Evolutionary conservation across 2,113 vertebrate genomes (phyloP), one percentile per base, ranked within the genome.

Genomic region (Macroglossus sobrinus): DNA sequence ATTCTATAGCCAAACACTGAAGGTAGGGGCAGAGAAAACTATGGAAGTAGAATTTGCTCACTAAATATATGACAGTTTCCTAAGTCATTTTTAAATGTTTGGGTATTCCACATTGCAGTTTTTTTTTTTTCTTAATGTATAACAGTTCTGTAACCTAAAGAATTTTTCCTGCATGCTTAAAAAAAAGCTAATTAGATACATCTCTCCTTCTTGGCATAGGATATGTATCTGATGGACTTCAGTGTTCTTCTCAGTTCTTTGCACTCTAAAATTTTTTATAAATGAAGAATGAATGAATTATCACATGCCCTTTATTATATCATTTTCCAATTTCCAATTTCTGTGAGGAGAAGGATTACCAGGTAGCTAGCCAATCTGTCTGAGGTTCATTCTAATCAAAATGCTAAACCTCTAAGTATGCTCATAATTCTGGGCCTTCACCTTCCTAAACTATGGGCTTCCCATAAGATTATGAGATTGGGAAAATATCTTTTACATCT

Each of bases 101-200:
- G n/a, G 19, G 14, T 84, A 72, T 59, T 76, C 30, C 26, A 63
- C 45, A 55, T 13, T 40, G 61, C 59, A 63, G 30, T 57, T 74
- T 79, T 55, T 14, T 43, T 63, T 78, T 79, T 55, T 13, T 43
- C 55, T 78, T n/a, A 50, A 50, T 50, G 50, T 90, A 11, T 93
- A 78, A 72, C 14, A 74, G 6, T 89, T 79, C n/a, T 5, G 3
- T 81, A 61, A 92, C 72, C 93, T 75, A 96, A 85, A 92, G 89
- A 85, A 59, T 61, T 94, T 96, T 93, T 89, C 55, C 9, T 96
- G 81, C 84, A 59, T 90, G 89, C 33, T 93, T 63, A 26, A 63
- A 63, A 45, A n/a, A 57, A 22, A 80, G 24, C 40, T 15, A 47
- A 45, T 71, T 45, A 47, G 43, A 72, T 7, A 18, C 38, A 19